Conservation (phyloP, 2,797 vertebrate species). For the Myioborus melanocephalus region DNA sequence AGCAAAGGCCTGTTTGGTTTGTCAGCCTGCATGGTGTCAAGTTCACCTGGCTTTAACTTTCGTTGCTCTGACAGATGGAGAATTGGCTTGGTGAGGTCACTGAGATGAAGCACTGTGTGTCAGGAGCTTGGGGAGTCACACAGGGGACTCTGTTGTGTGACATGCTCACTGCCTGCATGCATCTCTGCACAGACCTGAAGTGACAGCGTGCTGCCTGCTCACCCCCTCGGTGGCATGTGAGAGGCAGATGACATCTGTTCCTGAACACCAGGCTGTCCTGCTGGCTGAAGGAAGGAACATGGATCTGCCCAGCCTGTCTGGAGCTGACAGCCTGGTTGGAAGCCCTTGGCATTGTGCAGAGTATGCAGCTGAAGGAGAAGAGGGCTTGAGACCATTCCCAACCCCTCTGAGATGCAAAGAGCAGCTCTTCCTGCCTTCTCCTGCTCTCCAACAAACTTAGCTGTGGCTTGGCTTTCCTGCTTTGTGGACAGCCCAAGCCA, state of each 20-base stretch:
- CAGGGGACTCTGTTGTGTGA: not conserved
- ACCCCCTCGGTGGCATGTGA: rapidly evolving
- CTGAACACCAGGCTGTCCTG: not conserved
- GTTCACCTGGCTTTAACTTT: not conserved
- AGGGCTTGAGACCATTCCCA: not conserved
- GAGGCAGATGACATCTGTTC: not conserved
- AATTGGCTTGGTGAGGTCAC: not conserved
- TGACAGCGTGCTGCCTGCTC: not conserved
- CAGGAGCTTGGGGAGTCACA: not conserved
- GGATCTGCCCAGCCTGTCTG: not conserved
- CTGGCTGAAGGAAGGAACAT: not conserved
- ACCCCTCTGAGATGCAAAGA: not conserved
- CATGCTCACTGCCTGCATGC: not conserved
- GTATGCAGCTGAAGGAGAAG: not conserved
- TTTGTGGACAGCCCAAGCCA: not conserved
- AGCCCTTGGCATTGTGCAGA: not conserved
- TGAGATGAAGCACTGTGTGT: not conserved
- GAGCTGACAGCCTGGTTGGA: not conserved
- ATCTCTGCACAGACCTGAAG: not conserved
- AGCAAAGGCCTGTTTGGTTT: not conserved
- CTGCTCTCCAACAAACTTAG: not conserved
- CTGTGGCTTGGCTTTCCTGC: not conserved
- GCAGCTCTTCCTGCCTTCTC: not conserved
- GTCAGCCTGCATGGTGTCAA: not conserved
- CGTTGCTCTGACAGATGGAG: not conserved